phyloP scores from a whole-genome alignment of 2,888 invertebrate species.

The Gisinianus flammeolus region DNA sequence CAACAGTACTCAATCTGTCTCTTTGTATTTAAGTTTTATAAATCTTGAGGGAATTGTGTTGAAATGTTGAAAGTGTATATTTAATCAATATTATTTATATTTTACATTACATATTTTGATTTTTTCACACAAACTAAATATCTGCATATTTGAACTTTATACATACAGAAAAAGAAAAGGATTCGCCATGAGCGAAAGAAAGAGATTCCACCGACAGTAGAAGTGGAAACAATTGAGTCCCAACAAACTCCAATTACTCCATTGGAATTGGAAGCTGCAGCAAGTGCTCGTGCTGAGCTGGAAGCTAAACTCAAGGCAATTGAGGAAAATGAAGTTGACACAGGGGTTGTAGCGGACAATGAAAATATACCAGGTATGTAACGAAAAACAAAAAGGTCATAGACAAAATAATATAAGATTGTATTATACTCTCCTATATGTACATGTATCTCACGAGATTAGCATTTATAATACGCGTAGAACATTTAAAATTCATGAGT shows the following conservation, averaged over 20 bases:
- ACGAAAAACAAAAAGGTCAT: not conserved
- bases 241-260: constrained; percentile 60
- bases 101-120: too few relatives aligned
- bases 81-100: constrained; percentile 1
- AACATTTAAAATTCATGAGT: too few relatives aligned
- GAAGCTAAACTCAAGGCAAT: constrained; percentile 55
- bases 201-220: constrained; percentile 57
- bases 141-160: not conserved
- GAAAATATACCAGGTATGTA: constrained; percentile 45
- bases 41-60: not conserved
- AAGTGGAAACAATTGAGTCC: constrained; percentile 49
- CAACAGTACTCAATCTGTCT: not conserved
- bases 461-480: too few relatives aligned
- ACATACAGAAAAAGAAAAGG: constrained; percentile 47
- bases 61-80: not conserved
- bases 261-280: constrained; percentile 62
- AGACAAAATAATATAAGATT: not conserved
- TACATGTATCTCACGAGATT: too few relatives aligned
- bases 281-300: constrained; percentile 55
- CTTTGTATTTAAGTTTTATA: not conserved
- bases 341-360: constrained; percentile 53
- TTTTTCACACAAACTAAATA: too few relatives aligned
- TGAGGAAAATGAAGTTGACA: constrained; percentile 53
- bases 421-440: too few relatives aligned
- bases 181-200: constrained; percentile 53